phyloP scores from a whole-genome alignment of 2,113 vertebrate species.

The Sorex fumeus region DNA sequence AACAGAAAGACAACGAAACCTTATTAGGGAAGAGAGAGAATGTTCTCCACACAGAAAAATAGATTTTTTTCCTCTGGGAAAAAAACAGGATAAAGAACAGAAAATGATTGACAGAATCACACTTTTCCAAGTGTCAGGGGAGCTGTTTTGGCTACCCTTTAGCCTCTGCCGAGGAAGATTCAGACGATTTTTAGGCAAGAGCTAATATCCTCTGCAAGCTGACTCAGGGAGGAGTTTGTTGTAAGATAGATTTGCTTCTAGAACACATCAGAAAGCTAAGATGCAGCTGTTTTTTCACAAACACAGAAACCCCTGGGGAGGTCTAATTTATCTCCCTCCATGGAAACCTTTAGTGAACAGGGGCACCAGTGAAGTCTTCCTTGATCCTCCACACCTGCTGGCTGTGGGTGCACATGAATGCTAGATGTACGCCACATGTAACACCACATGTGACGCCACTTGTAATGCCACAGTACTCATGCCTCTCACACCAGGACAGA shows the following conservation, averaged over 20 bases:
- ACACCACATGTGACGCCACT: no score
- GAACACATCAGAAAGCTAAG: background rate
- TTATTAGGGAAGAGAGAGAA: conserved; percentile 58
- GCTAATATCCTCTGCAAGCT: conserved; percentile 42
- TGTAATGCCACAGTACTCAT: no score
- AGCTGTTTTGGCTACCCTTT: conserved; percentile 67
- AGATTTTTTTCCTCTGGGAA: conserved; percentile 57
- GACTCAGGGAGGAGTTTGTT: conserved; percentile 47
- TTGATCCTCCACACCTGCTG: background rate
- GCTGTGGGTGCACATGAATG: background rate
- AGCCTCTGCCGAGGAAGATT: conserved; percentile 63
- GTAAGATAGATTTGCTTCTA: conserved; percentile 26
- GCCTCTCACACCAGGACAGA: no score
- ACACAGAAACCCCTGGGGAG: conserved; percentile 11
- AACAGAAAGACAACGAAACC: conserved; percentile 73
- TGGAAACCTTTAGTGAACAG: conserved; percentile 20
- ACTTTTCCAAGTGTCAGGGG: conserved; percentile 72
- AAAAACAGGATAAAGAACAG: conserved; percentile 62
- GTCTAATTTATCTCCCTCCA: conserved; percentile 8
- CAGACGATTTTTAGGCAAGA: conserved; percentile 65
- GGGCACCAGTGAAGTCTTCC: conserved; percentile 3
- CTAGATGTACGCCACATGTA: no score
- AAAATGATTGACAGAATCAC: conserved; percentile 78
- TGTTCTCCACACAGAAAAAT: conserved; percentile 75
- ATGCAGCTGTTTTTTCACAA: conserved; percentile 14